Conservation (phyloP, 2,113 vertebrate species). For the Mormyrus iriodes region DNA sequence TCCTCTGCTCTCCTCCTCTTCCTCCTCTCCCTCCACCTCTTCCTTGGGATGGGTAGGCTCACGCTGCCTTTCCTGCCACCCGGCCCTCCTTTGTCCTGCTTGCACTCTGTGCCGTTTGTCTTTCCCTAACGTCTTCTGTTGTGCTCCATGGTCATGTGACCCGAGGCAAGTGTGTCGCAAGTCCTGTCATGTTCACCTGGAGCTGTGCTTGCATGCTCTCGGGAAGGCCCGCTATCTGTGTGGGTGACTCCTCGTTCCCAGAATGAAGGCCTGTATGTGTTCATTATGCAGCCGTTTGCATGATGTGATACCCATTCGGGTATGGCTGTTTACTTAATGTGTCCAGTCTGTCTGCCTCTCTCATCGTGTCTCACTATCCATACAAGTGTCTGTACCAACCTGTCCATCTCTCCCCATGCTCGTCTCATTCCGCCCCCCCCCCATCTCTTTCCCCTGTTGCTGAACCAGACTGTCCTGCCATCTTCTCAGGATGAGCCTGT, state of each 20-base stretch:
- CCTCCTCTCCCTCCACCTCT: conserved; percentile 66
- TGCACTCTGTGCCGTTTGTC: not conserved
- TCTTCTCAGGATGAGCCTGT: conserved; percentile 73
- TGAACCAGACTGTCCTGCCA: conserved; percentile 67
- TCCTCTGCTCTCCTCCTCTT: conserved; percentile 65
- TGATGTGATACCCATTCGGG: not conserved
- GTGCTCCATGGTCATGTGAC: not conserved
- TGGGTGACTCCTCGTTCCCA: not conserved
- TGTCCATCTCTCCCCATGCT: not conserved
- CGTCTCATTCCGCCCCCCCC: conserved; percentile 3
- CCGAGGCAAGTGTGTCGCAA: not conserved
- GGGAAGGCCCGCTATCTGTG: not conserved
- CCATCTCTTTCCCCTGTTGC: not conserved
- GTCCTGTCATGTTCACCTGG: not conserved
- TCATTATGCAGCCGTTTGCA: not conserved
- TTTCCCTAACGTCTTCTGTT: not conserved
- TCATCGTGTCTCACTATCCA: not conserved
- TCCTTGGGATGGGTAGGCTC: conserved; percentile 79
- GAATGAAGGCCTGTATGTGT: not conserved
- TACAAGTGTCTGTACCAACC: not conserved
- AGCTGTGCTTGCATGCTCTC: not conserved
- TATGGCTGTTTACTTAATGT: not conserved
- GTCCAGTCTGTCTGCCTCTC: not conserved
- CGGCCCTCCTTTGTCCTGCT: not conserved
- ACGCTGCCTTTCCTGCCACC: conserved; percentile 37